Evolutionary conservation across 2,888 invertebrate genomes (phyloP).

Genomic region (Agrotis segetum): DNA sequence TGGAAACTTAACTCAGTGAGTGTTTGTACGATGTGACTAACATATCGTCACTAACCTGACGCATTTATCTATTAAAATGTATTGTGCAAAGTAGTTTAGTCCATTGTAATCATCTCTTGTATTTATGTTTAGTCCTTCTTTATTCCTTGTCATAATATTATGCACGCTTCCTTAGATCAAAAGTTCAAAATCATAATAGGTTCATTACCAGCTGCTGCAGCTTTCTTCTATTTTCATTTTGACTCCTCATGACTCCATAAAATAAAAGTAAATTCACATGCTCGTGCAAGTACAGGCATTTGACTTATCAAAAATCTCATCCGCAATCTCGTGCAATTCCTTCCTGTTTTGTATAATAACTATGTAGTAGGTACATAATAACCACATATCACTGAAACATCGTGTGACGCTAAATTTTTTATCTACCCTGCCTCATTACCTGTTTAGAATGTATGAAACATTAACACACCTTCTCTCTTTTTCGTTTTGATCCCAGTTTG

Average conservation of each 20-base stretch:
- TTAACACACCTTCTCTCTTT: no score
- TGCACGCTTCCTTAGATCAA: background rate
- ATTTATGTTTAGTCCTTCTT: background rate
- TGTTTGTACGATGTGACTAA: slow-evolving; percentile 57
- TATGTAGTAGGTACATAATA: slow-evolving; percentile 21
- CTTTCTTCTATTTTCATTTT: background rate
- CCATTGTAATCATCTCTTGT: slow-evolving; percentile 4
- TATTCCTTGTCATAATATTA: background rate
- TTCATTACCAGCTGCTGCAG: background rate
- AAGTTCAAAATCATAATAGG: no score
- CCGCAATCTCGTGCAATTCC: slow-evolving; percentile 33
- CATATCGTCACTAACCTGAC: slow-evolving; percentile 36
- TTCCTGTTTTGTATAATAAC: slow-evolving; percentile 46
- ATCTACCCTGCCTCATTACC: slow-evolving; percentile 36
- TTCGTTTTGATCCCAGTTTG: slow-evolving; percentile 14
- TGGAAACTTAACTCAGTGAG: slow-evolving; percentile 81
- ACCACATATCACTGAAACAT: slow-evolving; percentile 44
- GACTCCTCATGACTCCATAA: background rate
- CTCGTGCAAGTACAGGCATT: background rate
- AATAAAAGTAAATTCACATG: slow-evolving; percentile 1
- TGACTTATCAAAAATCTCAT: slow-evolving; percentile 52
- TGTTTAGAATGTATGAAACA: slow-evolving; percentile 19
- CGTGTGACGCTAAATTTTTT: slow-evolving; percentile 52
- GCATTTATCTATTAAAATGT: background rate
- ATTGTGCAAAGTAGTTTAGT: slow-evolving; percentile 13